Conservation (phyloP, 2,113 vertebrate genomes). For the Cephalophus harveyi region DNA sequence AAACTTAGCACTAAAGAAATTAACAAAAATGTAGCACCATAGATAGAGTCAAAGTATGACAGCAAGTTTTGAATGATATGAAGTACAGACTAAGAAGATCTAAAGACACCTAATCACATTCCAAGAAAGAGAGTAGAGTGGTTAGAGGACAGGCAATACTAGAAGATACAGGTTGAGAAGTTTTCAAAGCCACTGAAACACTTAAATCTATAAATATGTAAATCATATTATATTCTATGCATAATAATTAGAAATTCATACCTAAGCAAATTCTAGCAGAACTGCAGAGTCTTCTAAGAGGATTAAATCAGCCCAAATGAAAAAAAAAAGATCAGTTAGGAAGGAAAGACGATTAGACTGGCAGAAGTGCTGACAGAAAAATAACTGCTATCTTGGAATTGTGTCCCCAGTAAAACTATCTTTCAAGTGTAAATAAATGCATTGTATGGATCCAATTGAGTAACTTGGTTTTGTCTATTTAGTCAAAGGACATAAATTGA, state of each 20-base stretch:
- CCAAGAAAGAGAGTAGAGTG: background rate
- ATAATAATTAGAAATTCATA: background rate
- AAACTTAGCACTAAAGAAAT: background rate
- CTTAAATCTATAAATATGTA: background rate
- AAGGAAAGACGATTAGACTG: background rate
- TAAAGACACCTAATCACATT: background rate
- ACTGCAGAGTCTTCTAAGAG: background rate
- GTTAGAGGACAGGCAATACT: background rate
- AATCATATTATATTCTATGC: background rate
- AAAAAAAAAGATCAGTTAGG: background rate
- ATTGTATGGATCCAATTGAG: background rate
- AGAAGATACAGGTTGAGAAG: background rate
- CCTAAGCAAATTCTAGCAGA: background rate
- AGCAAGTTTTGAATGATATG: background rate
- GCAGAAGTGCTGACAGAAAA: background rate
- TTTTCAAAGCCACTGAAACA: background rate
- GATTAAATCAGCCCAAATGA: background rate
- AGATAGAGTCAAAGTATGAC: background rate
- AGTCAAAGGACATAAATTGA: background rate
- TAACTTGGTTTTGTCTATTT: background rate
- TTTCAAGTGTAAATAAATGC: background rate
- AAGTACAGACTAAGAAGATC: background rate
- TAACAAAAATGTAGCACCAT: background rate
- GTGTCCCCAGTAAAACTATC: background rate
- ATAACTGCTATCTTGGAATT: background rate